phyloP scores from a whole-genome alignment of 2,113 vertebrate genomes.

The Rana temporaria region DNA sequence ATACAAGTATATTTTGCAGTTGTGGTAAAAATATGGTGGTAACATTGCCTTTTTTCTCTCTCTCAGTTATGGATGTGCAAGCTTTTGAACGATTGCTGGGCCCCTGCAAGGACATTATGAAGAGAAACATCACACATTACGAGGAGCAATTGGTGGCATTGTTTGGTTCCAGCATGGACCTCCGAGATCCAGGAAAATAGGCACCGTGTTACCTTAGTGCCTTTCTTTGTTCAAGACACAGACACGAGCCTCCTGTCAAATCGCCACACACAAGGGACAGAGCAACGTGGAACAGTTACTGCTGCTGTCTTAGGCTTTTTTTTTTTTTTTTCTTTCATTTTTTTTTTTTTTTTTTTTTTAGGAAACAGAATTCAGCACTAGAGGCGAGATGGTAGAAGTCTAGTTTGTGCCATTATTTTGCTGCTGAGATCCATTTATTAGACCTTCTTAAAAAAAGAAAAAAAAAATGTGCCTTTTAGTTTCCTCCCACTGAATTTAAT shows the following conservation, averaged over 20 bases:
- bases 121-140: constrained; percentile 97
- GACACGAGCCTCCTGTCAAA: constrained; percentile 74
- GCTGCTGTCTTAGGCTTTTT: constrained; percentile 77
- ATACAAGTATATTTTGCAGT: no score
- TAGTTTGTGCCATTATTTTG: constrained; percentile 73
- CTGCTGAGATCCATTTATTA: constrained; percentile 78
- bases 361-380: constrained; percentile 74
- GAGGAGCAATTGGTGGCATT: constrained; percentile 97
- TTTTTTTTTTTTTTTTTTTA: constrained; percentile 10
- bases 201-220: constrained; percentile 70
- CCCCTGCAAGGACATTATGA: constrained; percentile 99
- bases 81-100: constrained; percentile 97
- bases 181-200: constrained; percentile 81
- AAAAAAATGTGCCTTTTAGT: constrained; percentile 69
- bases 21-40: no score
- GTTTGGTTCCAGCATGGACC: constrained; percentile 98
- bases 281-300: constrained; percentile 70
- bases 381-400: constrained; percentile 69
- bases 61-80: constrained; percentile 95
- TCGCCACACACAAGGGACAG: constrained; percentile 73
- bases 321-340: constrained; percentile 32
- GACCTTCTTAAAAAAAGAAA: constrained; percentile 60
- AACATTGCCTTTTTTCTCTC: constrained; percentile 41
- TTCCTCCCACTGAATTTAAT: constrained; percentile 61
- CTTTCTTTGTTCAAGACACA: constrained; percentile 75